Base-by-base conservation (phyloP, 2,888 invertebrate species). In the Thyatira batis region DNA sequence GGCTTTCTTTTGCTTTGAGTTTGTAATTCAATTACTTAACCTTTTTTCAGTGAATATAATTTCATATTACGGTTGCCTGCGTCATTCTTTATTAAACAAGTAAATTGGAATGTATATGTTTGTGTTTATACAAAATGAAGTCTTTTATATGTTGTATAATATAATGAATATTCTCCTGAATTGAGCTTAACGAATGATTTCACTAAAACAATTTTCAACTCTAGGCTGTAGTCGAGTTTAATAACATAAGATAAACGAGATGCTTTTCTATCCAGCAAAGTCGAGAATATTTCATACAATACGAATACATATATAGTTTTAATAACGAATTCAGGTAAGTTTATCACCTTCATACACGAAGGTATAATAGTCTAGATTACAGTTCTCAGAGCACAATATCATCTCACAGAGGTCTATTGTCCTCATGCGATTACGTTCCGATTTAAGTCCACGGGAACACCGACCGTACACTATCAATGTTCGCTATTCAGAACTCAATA, bases 11-110 rank as follows among this genome's bases (percentile, higher is more conserved):
- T 58, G 52, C 55, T 57, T 60, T 53, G 53, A 52, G 53, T 58
- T 54, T 62, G 57, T 63, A 60, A 52, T 57, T 60, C 60, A 61
- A 67, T 66, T 58, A 57, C 60, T 58, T 52, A 57, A 52, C 57
- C 55, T 55, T 61, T 60, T 57, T 48, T 48, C 33, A 39, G 46
- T 27, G 17, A 48, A 17, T 39, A 17, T 17, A 39, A 39, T 39
- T 17, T 20, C 20, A 27, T 11, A 27, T 13, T 17, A 28, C 27
- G 17, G 48, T 27, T 48, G 17, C 23, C 23, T 25, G 11, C 25
- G 45, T 48, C 20, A 27, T 48, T 28, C 27, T 48, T 46, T 48
- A 48, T 17, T 10, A 20, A 17, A 25, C 6, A 39, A 17, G 11
- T 33, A 11, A 17, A 39, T 13, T 33, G n/a, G 13, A 2, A 13